phyloP scores from a whole-genome alignment of 2,888 invertebrate species.

The Argynnis bischoffii region DNA sequence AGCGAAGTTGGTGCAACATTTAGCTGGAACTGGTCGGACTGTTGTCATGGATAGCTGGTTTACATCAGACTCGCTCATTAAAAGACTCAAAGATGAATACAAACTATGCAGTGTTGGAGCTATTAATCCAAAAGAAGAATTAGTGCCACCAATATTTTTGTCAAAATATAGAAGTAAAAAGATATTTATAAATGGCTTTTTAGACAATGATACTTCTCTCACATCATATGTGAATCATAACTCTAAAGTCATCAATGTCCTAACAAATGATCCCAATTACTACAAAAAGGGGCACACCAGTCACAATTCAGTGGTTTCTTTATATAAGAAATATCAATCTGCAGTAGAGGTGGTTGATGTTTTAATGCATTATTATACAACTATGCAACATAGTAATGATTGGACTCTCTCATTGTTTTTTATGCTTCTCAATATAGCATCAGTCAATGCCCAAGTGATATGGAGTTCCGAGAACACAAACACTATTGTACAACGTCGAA shows the following conservation, averaged over 20 bases:
- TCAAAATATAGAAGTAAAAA: constrained; percentile 57
- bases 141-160: constrained; percentile 66
- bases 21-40: constrained; percentile 60
- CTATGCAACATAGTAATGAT: constrained; percentile 70
- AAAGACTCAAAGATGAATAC: constrained; percentile 56
- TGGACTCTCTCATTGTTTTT: constrained; percentile 73
- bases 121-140: constrained; percentile 58
- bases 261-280: constrained; percentile 66
- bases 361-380: constrained; percentile 73
- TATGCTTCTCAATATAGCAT: constrained; percentile 69
- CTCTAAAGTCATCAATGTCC: constrained; percentile 60
- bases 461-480: constrained; percentile 59
- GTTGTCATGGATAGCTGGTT: constrained; percentile 72
- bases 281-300: constrained; percentile 59
- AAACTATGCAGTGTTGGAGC: constrained; percentile 62
- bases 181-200: constrained; percentile 63
- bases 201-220: constrained; percentile 58
- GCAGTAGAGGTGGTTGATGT: constrained; percentile 70
- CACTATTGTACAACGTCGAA: constrained; percentile 54
- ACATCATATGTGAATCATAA: constrained; percentile 63
- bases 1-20: constrained; percentile 64
- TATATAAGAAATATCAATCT: constrained; percentile 67
- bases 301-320: constrained; percentile 57
- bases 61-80: constrained; percentile 57
- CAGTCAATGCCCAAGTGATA: constrained; percentile 72